phyloP scores from a whole-genome alignment of 2,888 invertebrate genomes.

The Thecophora atra region DNA sequence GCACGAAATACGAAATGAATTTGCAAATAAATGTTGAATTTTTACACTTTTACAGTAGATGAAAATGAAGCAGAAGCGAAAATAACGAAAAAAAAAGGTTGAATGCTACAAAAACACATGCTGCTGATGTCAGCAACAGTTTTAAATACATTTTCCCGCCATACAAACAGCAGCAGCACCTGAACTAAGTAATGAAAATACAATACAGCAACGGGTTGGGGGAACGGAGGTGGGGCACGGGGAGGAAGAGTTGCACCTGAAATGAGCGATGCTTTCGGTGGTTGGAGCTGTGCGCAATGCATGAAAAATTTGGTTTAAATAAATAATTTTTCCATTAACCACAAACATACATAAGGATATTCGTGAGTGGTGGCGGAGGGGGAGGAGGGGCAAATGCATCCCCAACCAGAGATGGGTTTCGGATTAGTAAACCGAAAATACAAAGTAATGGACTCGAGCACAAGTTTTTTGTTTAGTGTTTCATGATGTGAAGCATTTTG shows the following conservation, averaged over 20 bases:
- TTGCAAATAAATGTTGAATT: constrained; percentile 1
- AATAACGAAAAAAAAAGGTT: background rate
- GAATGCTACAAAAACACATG: no score
- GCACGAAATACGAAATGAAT: constrained; percentile 6
- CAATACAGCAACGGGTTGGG: no score
- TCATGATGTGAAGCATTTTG: background rate
- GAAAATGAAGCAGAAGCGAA: background rate
- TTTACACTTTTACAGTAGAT: background rate
- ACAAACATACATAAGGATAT: constrained; percentile 20
- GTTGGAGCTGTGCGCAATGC: background rate
- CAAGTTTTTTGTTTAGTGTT: background rate
- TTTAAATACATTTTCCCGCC: constrained; percentile 7
- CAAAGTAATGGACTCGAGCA: constrained; percentile 10
- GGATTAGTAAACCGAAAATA: constrained; percentile 14
- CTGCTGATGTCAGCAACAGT: constrained; percentile 27
- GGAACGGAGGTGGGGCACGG: no score
- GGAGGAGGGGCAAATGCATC: background rate
- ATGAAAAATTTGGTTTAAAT: constrained; percentile 38
- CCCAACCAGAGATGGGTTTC: background rate
- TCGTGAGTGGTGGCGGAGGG: constrained; percentile 15
- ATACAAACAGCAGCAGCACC: background rate
- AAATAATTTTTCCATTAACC: constrained; percentile 40
- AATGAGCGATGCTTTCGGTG: no score
- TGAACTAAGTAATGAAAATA: no score
- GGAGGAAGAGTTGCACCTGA: background rate